These are phyloP conservation scores for Cerastis rubricosa DNA, from an alignment of 2,888 invertebrate genomes.

Conservation along the genomic window DNA sequence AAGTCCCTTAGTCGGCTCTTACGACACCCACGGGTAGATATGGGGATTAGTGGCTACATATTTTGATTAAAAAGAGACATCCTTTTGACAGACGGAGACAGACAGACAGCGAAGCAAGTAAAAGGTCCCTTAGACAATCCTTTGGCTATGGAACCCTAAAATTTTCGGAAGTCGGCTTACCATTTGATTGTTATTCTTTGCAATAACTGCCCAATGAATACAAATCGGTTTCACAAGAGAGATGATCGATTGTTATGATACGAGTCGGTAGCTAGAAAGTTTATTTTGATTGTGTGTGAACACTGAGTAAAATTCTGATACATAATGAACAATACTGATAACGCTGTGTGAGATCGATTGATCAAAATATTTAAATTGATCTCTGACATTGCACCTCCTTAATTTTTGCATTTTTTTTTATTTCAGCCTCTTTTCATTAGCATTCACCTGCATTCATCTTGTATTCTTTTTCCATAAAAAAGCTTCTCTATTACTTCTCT, in stretches of 20 bases:
- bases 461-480: background rate
- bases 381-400: background rate
- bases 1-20: too few species aligned
- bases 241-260: background rate
- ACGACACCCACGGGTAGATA: too few species aligned
- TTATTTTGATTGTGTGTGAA: background rate
- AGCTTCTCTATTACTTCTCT: background rate
- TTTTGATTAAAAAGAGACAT: background rate
- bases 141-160: background rate
- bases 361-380: background rate
- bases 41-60: too few species aligned
- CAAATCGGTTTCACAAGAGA: background rate
- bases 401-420: background rate
- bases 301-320: background rate
- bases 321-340: background rate
- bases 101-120: background rate
- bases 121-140: background rate
- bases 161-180: background rate
- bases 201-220: background rate
- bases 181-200: background rate
- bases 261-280: background rate
- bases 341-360: background rate
- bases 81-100: background rate
- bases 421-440: background rate
- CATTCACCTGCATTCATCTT: background rate